A percentile compares a stretch with the other conserved stretches of the same genome.
Conservation (phyloP, 2,888 invertebrate species). For the Augiades crinisus region DNA sequence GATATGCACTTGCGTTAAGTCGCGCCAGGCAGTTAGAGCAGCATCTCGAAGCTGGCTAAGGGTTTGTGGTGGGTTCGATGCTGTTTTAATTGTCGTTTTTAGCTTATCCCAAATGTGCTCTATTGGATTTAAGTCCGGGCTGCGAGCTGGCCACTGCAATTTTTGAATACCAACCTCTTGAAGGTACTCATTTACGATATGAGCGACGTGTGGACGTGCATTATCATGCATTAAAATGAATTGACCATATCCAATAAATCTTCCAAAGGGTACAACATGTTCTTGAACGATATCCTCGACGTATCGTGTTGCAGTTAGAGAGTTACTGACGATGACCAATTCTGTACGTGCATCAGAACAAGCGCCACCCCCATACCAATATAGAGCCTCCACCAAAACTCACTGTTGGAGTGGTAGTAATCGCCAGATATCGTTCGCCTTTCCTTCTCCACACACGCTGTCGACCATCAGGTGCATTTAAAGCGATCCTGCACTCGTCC, state of each 20-base stretch:
- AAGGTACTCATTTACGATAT: conserved; percentile 2
- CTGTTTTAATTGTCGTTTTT: background rate
- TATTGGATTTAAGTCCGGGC: conserved; percentile 31
- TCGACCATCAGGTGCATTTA: conserved; percentile 1
- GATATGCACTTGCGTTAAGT: conserved; percentile 21
- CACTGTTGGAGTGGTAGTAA: conserved; percentile 8
- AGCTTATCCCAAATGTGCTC: conserved; percentile 30
- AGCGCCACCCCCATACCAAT: conserved; percentile 13
- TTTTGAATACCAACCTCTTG: conserved; percentile 21
- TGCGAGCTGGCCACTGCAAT: conserved; percentile 28
- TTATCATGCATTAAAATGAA: conserved; percentile 15
- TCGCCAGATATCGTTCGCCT: too few relatives aligned
- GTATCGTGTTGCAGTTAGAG: conserved; percentile 1
- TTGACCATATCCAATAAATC: conserved; percentile 14
- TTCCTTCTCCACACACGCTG: too few relatives aligned
- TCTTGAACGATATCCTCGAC: conserved; percentile 13
- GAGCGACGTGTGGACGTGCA: conserved; percentile 8
- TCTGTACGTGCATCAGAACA: conserved; percentile 22
- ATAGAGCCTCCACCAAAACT: conserved; percentile 12
- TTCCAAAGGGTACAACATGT: conserved; percentile 11
- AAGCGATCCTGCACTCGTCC: background rate
- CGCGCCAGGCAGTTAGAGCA: background rate
- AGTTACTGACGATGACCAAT: conserved; percentile 18
- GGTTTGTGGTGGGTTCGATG: background rate
- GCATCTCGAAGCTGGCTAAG: background rate